A percentile compares a stretch with the other conserved stretches of the same genome.
phyloP scores from a whole-genome alignment of 2,888 invertebrate genomes.

The Portevinia maculata region DNA sequence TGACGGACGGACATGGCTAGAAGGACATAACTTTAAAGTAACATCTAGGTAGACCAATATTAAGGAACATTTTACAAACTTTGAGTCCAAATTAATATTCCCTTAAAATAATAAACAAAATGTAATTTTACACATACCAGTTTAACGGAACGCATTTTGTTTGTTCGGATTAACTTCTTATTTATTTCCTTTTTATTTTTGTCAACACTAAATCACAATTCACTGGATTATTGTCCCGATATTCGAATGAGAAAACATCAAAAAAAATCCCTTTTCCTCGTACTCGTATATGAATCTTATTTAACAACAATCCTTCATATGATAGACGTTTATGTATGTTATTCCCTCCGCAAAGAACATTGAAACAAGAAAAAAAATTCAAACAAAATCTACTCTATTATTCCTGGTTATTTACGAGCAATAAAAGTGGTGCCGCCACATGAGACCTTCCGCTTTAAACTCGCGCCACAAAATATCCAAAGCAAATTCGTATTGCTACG shows the following conservation, averaged over 20 bases:
- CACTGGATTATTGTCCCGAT: constrained; percentile 46
- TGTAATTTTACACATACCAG: constrained; percentile 42
- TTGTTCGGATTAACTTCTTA: neutral
- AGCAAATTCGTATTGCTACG: neutral
- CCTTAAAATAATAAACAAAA: neutral
- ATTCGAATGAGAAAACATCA: neutral
- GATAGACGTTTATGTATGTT: constrained; percentile 29
- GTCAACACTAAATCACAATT: constrained; percentile 32
- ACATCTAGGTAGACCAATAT: too few relatives aligned
- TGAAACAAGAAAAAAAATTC: constrained; percentile 57
- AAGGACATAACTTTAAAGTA: too few relatives aligned
- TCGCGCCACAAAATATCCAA: constrained; percentile 20
- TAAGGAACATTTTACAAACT: too few relatives aligned
- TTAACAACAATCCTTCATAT: constrained; percentile 48
- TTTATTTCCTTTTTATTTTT: neutral
- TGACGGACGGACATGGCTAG: too few relatives aligned
- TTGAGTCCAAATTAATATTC: too few relatives aligned
- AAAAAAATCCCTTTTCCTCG: constrained; percentile 32
- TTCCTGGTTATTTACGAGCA: constrained; percentile 67
- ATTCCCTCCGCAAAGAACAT: constrained; percentile 37
- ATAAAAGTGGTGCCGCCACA: constrained; percentile 65
- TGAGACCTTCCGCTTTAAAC: constrained; percentile 54
- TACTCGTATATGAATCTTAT: constrained; percentile 62
- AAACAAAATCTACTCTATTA: constrained; percentile 59
- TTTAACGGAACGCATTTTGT: constrained; percentile 51